Evolutionary conservation across 2,888 invertebrate species (phyloP), one percentile per base, ranked within the genome.

Genomic region (Candidula unifasciata): DNA sequence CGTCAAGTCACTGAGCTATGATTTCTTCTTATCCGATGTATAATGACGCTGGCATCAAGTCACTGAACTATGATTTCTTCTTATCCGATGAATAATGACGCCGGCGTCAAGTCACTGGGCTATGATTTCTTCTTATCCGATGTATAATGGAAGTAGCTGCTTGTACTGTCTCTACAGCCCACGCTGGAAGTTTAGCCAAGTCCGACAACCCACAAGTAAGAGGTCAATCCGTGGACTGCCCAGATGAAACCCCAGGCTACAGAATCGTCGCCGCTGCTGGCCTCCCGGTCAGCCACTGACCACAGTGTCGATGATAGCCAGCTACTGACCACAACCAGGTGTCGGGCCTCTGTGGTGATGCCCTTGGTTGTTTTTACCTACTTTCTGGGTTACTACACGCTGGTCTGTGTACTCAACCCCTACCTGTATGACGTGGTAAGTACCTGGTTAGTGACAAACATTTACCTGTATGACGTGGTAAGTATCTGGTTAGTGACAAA

Each of bases 391-490:
- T 79, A 79, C 24, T 68, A 52, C 52, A 44, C 68, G 68, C 0
- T 68, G 18, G 52, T 79, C 1, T 6, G 37, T 27, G 44, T 79
- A 0, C 66, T 66, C 6, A 66, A 44, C 24, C 79, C 79, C 0
- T 66, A 68, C 3, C 24, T 79, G 27, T 79, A 79, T 27, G 79
- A 79, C 33, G 16, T 18, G 44, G 79, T 79, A n/a, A 68, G 79
- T 79, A 16, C 0, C 6, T 10, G 37, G 13, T 37, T 37, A 44
- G 44, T 44, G 44, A 44, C 2, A 13, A 10, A 6, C 44, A 66
- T 68, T 0, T 66, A 68, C 3, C 24, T 79, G n/a, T 79, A 79
- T 27, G 79, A 79, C 33, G 13, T 18, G 44, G 79, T 79, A 8
- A 68, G 79, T 79, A 13, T 2, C 5, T 6, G 35, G 13, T 37